Evolutionary conservation across 2,797 vertebrate species (phyloP).

Genomic region (Phoebastria nigripes): DNA sequence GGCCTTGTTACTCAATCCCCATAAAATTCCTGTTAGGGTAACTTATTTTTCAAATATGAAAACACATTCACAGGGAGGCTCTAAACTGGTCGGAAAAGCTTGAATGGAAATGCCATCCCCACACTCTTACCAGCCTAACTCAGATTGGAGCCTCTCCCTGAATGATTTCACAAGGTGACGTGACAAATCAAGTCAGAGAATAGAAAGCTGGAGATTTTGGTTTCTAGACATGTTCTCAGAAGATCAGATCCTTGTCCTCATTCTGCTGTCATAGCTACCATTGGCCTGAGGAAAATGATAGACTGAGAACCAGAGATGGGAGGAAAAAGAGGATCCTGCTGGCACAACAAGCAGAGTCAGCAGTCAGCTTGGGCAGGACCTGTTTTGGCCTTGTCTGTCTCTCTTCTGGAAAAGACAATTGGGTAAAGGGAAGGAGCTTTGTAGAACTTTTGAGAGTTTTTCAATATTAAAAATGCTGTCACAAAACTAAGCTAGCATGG

Average conservation of each 20-base stretch:
- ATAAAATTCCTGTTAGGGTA: not conserved
- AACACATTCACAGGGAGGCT: not conserved
- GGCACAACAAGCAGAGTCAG: not conserved
- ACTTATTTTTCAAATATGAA: not conserved
- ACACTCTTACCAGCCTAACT: not conserved
- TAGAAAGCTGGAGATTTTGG: not conserved
- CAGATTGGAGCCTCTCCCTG: not conserved
- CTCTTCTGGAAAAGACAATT: not conserved
- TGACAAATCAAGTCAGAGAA: not conserved
- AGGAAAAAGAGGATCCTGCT: not conserved
- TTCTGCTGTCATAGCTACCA: not conserved
- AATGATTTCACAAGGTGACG: not conserved
- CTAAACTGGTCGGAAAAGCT: not conserved
- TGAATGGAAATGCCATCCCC: not conserved
- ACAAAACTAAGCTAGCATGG: not conserved
- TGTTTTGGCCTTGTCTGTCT: not conserved
- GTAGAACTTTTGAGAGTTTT: not conserved
- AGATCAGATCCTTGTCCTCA: not conserved
- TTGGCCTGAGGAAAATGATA: not conserved
- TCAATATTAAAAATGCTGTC: not conserved
- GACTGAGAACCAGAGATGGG: not conserved
- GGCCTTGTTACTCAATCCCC: not conserved
- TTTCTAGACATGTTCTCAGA: not conserved
- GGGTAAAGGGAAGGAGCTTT: not conserved
- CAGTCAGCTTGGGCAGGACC: not conserved